phyloP scores from a whole-genome alignment of 2,797 vertebrate genomes.

The Takifugu ocellatus region DNA sequence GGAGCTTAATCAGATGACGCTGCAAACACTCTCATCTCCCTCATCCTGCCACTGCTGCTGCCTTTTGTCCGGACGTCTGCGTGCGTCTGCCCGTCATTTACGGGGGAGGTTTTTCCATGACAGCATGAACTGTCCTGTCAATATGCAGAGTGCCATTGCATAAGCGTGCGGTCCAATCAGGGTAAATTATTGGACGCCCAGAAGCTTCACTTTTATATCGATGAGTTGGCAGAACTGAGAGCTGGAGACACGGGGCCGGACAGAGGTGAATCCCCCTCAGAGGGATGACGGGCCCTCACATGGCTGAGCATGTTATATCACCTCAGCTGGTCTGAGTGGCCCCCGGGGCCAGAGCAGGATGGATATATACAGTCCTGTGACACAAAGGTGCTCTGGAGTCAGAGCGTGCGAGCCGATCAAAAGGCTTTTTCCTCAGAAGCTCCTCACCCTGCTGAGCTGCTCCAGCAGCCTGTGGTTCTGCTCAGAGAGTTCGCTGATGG shows the following conservation, averaged over 20 bases:
- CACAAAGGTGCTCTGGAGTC: slow-evolving; percentile 36
- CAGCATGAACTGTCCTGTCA: slow-evolving; percentile 14
- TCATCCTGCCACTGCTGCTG: slow-evolving; percentile 20
- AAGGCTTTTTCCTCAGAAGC: slow-evolving; percentile 10
- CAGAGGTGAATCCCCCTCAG: slow-evolving; percentile 5
- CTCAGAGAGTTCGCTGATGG: slow-evolving; percentile 91
- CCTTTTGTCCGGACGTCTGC: not conserved
- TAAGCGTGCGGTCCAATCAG: slow-evolving; percentile 44
- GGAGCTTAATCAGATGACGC: slow-evolving; percentile 32
- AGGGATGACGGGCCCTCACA: slow-evolving; percentile 23
- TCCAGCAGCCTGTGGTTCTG: slow-evolving; percentile 97
- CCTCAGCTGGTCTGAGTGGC: slow-evolving; percentile 31
- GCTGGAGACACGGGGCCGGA: slow-evolving; percentile 6
- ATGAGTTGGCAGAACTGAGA: slow-evolving; percentile 52
- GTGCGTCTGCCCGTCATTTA: slow-evolving; percentile 4
- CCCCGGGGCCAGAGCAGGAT: slow-evolving; percentile 9
- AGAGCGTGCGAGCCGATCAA: slow-evolving; percentile 37
- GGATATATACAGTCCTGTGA: slow-evolving; percentile 15
- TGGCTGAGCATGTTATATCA: slow-evolving; percentile 34
- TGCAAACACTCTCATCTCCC: slow-evolving; percentile 22
- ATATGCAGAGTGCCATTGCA: slow-evolving; percentile 45
- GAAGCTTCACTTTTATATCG: slow-evolving; percentile 44
- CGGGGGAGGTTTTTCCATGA: too few species aligned
- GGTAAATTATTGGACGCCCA: slow-evolving; percentile 49
- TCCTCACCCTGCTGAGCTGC: slow-evolving; percentile 93